Evolutionary conservation across 1,140 invertebrate species (phyloP).

Genomic region (Penaeus indicus): DNA sequence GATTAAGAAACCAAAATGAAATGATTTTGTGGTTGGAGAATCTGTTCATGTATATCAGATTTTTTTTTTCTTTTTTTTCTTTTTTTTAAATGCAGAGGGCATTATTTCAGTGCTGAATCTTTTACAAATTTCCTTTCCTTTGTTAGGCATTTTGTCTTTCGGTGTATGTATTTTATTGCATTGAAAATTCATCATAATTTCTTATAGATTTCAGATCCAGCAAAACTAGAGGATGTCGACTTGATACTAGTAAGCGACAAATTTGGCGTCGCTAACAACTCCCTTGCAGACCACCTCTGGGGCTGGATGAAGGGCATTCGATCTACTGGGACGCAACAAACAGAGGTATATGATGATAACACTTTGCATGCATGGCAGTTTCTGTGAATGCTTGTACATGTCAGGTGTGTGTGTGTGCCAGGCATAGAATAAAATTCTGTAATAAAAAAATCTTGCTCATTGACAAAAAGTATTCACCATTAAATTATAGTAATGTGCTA

Average conservation of each 20-base stretch:
- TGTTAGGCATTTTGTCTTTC: not conserved
- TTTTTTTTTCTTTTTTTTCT: too few species aligned
- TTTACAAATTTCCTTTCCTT: not conserved
- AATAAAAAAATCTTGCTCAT: too few species aligned
- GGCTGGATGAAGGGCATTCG: conserved; percentile 57
- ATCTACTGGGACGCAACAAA: conserved; percentile 55
- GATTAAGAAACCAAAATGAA: too few species aligned
- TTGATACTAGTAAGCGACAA: conserved; percentile 55
- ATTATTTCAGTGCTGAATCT: not conserved
- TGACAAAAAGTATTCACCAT: too few species aligned
- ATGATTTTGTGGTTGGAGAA: too few species aligned
- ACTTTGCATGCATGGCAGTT: too few species aligned
- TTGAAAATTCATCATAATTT: not conserved
- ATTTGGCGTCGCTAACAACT: conserved; percentile 50
- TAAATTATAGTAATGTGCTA: too few species aligned
- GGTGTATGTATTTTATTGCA: not conserved
- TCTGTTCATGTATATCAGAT: too few species aligned
- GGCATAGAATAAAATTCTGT: too few species aligned
- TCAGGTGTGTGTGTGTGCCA: too few species aligned
- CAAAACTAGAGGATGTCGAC: conserved; percentile 48
- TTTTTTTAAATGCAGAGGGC: too few species aligned
- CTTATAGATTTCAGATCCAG: conserved; percentile 46
- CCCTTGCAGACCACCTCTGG: conserved; percentile 52
- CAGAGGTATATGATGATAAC: conserved; percentile 30
- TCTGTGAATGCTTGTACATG: too few species aligned